A percentile compares a stretch with the other conserved stretches of the same genome.
These are phyloP conservation scores for Drosophila ezoana DNA, from an alignment of 2,888 invertebrate genomes.

Conservation along the genomic window DNA sequence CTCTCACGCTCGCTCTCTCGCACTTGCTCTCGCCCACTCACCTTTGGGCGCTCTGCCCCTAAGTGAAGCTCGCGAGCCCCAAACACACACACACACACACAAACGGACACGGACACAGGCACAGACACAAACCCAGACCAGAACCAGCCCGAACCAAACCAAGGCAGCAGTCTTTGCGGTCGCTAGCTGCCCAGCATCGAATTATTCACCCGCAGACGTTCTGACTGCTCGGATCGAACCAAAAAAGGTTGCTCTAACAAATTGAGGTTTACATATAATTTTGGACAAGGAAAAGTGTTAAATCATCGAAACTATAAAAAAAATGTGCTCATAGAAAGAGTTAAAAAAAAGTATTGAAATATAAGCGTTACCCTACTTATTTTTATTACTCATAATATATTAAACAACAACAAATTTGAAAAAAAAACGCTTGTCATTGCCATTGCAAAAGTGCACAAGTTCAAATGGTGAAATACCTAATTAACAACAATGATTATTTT, in stretches of 20 bases:
- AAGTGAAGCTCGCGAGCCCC: constrained; percentile 36
- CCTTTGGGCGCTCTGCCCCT: constrained; percentile 18
- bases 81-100: constrained; percentile 5
- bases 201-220: constrained; percentile 77
- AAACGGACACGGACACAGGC: too few species aligned
- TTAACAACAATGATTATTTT: constrained; percentile 41
- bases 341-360: neutral
- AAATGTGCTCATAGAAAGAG: neutral
- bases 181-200: constrained; percentile 51
- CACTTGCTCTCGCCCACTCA: neutral
- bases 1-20: constrained; percentile 1
- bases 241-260: constrained; percentile 23
- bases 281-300: constrained; percentile 33
- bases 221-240: constrained; percentile 66
- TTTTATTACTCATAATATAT: constrained; percentile 1
- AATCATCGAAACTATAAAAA: constrained; percentile 7
- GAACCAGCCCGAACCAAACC: constrained; percentile 32
- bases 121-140: constrained; percentile 19
- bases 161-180: constrained; percentile 67
- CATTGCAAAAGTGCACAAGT: constrained; percentile 40
- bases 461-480: constrained; percentile 59
- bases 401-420: neutral
- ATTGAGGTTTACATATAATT: constrained; percentile 9
- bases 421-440: constrained; percentile 26
- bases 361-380: neutral